phyloP scores from a whole-genome alignment of 1,140 invertebrate genomes.

The Trinorchestia longiramus region DNA sequence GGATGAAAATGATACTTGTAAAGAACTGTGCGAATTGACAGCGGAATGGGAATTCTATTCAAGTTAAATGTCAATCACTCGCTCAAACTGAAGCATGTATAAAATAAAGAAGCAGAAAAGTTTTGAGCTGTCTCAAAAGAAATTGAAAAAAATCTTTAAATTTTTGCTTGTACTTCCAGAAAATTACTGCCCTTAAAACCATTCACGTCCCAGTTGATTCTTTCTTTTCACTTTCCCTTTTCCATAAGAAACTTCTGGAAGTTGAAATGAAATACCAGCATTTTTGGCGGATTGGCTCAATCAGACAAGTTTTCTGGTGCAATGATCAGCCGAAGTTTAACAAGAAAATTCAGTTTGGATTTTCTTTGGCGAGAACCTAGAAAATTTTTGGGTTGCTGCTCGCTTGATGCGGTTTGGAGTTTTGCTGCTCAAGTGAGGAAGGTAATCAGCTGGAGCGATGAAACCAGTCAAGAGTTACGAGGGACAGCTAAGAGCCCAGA shows the following conservation, averaged over 20 bases:
- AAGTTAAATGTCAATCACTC: neutral
- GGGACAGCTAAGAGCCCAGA: neutral
- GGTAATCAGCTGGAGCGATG: neutral
- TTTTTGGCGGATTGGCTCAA: neutral
- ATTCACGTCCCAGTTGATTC: neutral
- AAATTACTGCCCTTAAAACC: neutral
- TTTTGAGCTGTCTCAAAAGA: neutral
- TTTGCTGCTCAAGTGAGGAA: neutral
- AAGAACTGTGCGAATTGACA: neutral
- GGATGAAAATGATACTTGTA: no score
- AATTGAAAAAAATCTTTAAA: neutral
- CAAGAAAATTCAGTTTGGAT: neutral
- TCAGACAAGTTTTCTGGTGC: neutral
- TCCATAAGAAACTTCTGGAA: neutral
- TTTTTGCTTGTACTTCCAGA: neutral
- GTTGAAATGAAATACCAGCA: neutral
- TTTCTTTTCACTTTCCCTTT: neutral
- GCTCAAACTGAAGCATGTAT: neutral
- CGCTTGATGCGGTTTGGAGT: neutral
- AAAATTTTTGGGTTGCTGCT: neutral
- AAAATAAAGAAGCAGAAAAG: neutral
- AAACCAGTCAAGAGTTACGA: neutral
- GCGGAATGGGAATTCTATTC: neutral
- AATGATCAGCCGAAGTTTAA: conserved; percentile 1
- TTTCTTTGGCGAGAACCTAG: neutral